Evolutionary conservation across 2,797 vertebrate species (phyloP).

Genomic region (Anas bahamensis): DNA sequence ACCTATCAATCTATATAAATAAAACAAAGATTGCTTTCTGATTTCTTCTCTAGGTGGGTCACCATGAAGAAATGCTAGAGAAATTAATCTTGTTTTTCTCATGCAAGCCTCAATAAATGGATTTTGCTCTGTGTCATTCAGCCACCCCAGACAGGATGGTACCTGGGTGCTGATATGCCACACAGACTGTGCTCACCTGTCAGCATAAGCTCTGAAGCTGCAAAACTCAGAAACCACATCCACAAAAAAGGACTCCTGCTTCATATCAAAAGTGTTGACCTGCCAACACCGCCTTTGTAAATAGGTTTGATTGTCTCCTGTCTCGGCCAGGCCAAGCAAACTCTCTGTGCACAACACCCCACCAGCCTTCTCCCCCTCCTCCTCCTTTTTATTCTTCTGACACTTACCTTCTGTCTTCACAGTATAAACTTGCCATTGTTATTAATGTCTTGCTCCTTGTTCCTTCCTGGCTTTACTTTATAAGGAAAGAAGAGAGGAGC

Average conservation of each 20-base stretch:
- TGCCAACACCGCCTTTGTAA: neutral
- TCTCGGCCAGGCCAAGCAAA: neutral
- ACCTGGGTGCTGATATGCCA: neutral
- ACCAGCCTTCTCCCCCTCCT: neutral
- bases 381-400: neutral
- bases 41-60: neutral
- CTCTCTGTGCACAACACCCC: neutral
- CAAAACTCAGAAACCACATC: neutral
- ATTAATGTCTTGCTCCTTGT: slow-evolving; percentile 61
- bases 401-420: slow-evolving; percentile 38
- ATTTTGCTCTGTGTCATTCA: neutral
- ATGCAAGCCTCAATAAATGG: neutral
- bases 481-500: slow-evolving; percentile 68
- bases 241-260: neutral
- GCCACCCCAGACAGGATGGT: neutral
- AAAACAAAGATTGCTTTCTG: neutral
- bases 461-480: slow-evolving; percentile 73
- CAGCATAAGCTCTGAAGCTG: neutral
- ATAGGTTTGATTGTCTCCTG: neutral
- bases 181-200: neutral
- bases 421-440: slow-evolving; percentile 74
- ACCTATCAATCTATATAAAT: fast-evolving
- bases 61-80: neutral
- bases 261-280: neutral
- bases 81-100: neutral